A percentile compares a stretch with the other conserved stretches of the same genome.
Conservation (phyloP, 2,797 vertebrate genomes). For the Girardinus metallicus region DNA sequence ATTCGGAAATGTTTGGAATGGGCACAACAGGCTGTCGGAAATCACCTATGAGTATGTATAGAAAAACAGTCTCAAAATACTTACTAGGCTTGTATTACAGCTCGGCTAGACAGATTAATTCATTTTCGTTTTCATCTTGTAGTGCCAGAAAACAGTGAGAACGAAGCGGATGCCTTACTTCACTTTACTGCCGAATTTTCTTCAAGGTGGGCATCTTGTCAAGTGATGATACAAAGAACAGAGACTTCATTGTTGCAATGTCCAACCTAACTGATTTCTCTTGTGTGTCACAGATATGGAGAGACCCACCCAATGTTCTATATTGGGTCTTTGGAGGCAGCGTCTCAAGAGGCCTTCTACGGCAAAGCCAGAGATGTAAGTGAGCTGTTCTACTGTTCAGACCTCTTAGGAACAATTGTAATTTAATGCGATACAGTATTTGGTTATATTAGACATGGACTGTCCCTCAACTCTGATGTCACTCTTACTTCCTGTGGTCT, state of each 20-base stretch:
- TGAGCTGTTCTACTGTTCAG: slow-evolving; percentile 50
- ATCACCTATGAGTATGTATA: slow-evolving; percentile 94
- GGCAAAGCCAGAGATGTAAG: slow-evolving; percentile 99
- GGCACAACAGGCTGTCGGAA: slow-evolving; percentile 91
- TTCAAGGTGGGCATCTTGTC: slow-evolving; percentile 87
- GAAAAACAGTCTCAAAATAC: not conserved
- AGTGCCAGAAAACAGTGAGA: slow-evolving; percentile 99
- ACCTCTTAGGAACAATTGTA: slow-evolving; percentile 16
- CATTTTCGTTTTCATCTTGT: slow-evolving; percentile 35
- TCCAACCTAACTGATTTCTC: slow-evolving; percentile 21
- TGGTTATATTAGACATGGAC: slow-evolving; percentile 5
- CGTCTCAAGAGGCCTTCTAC: slow-evolving; percentile 99
- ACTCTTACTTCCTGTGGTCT: slow-evolving; percentile 31
- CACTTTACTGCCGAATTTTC: slow-evolving; percentile 99
- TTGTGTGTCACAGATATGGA: slow-evolving; percentile 88
- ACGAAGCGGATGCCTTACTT: slow-evolving; percentile 98
- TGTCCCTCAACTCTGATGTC: slow-evolving; percentile 41
- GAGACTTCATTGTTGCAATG: not conserved
- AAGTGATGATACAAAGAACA: not conserved
- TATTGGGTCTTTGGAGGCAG: slow-evolving; percentile 97
- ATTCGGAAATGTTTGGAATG: slow-evolving; percentile 97
- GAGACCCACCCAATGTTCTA: slow-evolving; percentile 99
- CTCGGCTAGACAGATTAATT: not conserved
- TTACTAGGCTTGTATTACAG: not conserved
- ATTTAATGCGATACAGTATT: slow-evolving; percentile 25